Evolutionary conservation across 2,113 vertebrate genomes (phyloP).

Genomic region (Neopipo cinnamomea): DNA sequence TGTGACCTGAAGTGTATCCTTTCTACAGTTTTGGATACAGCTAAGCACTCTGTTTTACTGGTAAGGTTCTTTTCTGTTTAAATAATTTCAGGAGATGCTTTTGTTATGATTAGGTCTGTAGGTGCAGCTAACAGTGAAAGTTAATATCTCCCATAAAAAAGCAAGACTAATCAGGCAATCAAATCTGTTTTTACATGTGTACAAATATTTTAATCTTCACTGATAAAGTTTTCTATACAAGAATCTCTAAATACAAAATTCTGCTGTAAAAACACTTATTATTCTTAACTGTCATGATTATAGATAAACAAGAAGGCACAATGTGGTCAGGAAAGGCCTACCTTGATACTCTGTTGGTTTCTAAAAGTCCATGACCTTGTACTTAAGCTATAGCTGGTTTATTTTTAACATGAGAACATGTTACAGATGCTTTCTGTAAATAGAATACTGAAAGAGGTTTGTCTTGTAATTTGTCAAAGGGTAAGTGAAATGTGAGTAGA

Average conservation of each 20-base stretch:
- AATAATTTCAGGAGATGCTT: neutral
- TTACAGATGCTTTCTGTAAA: neutral
- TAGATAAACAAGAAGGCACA: neutral
- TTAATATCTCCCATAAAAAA: neutral
- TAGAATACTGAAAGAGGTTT: neutral
- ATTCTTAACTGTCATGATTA: neutral
- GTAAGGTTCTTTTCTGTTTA: neutral
- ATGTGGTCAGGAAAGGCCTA: neutral
- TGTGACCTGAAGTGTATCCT: neutral
- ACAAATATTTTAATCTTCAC: neutral
- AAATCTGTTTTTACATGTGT: neutral
- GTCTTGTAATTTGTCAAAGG: neutral
- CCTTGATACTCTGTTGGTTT: neutral
- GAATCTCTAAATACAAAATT: neutral
- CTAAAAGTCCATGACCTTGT: neutral
- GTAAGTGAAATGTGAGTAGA: neutral
- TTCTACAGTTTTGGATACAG: neutral
- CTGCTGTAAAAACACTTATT: neutral
- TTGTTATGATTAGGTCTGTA: neutral
- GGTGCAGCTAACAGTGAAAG: neutral
- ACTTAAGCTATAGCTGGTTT: neutral
- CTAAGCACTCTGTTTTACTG: neutral
- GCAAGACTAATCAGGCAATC: neutral
- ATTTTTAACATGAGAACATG: neutral
- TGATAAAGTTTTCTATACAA: neutral